phyloP scores from a whole-genome alignment of 2,113 vertebrate species.

The Chionis minor region DNA sequence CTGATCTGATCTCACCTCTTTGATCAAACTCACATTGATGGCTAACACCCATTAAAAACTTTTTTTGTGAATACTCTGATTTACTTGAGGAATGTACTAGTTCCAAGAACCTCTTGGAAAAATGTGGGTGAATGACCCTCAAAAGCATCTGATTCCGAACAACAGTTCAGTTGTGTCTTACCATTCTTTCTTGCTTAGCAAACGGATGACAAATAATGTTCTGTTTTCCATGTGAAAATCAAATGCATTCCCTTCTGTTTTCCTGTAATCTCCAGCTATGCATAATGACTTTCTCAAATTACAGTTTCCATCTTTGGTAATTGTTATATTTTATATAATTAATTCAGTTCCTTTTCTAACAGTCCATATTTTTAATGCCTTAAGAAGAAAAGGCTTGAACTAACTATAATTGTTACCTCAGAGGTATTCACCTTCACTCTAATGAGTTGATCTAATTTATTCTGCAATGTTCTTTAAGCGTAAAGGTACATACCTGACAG shows the following conservation, averaged over 20 bases:
- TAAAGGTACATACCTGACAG: background rate
- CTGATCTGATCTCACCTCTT: background rate
- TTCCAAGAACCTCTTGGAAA: background rate
- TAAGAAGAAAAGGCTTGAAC: background rate
- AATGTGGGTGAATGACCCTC: background rate
- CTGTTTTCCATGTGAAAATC: background rate
- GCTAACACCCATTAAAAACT: background rate
- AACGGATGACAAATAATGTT: background rate
- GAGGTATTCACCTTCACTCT: background rate
- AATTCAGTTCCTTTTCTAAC: background rate
- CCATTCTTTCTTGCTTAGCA: background rate
- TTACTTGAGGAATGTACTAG: background rate
- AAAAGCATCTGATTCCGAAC: background rate
- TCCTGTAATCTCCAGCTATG: background rate
- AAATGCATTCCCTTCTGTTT: background rate
- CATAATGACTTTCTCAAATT: background rate
- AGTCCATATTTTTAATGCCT: background rate
- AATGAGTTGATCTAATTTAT: background rate
- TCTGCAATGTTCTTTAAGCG: background rate
- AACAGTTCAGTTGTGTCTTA: background rate
- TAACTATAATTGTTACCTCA: background rate
- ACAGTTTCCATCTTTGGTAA: background rate
- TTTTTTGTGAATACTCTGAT: background rate
- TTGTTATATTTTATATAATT: background rate
- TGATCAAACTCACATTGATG: background rate